These are phyloP conservation scores for Steatocranus sp. DNA, from an alignment of 2,797 vertebrate genomes.

Conservation along the genomic window DNA sequence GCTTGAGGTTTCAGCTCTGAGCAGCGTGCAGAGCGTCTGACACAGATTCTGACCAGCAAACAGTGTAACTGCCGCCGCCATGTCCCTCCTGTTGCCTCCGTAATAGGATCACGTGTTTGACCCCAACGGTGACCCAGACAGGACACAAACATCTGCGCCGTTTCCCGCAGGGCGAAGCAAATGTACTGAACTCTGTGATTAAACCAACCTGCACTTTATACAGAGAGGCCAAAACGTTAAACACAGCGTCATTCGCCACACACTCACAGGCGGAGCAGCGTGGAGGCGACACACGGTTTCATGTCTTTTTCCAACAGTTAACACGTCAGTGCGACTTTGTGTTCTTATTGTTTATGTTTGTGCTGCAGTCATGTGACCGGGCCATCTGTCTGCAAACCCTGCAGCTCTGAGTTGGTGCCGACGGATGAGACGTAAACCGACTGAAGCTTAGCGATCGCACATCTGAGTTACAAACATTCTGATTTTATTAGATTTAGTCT, in stretches of 20 bases:
- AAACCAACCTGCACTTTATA: neutral
- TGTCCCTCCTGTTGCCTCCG: neutral
- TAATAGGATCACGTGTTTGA: neutral
- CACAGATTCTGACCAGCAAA: neutral
- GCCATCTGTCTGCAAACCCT: neutral
- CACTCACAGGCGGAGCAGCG: neutral
- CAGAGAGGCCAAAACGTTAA: neutral
- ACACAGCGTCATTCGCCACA: neutral
- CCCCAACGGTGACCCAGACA: neutral
- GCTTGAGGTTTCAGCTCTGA: neutral
- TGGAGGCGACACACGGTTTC: neutral
- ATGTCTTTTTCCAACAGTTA: neutral
- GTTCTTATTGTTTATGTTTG: fast-evolving
- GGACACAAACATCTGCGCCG: neutral
- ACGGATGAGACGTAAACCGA: neutral
- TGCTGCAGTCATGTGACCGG: neutral
- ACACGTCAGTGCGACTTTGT: neutral
- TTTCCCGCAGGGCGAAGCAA: neutral
- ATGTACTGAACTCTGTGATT: neutral
- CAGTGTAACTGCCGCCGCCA: neutral
- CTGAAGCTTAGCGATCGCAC: neutral
- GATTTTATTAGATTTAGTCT: neutral
- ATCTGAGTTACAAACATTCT: fast-evolving
- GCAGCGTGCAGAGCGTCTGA: neutral
- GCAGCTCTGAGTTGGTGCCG: neutral